Evolutionary conservation across 2,888 invertebrate genomes (phyloP), one percentile per base, ranked within the genome.

Genomic region (Netelia fuscicornis): DNA sequence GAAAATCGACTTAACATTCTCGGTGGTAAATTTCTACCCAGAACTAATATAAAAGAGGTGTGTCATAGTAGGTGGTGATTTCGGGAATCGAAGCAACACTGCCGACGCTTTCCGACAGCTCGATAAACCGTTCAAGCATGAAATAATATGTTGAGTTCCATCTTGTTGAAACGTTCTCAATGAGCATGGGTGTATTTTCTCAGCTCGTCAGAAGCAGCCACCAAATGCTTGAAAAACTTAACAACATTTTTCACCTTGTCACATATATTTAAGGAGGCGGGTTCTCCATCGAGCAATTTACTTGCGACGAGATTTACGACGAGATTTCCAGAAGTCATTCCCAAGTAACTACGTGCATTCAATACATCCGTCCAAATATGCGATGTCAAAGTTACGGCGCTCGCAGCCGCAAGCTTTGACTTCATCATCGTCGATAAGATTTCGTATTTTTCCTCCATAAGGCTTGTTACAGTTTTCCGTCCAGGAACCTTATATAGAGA

Each of bases 101-200:
- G 67, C 74, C 82, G 20, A 85, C 77, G 62, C 48, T 72, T 25
- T 62, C 74, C 30, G 67, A 44, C 6, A 81, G 65, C 54, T 25
- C 54, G n/a, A 62, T 67, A 74, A 84, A 86, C 60, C 88, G 75
- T 70, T 71, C 78, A 13, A 87, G 42, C 87, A 89, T 87, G 8
- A 79, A n/a, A n/a, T n/a, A n/a, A 64, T 76, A 88, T 3, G 84
- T 88, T 5, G 87, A 87, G 68, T 89, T 87, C 87, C 88, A 89
- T 30, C 88, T 85, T 11, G 86, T 87, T 11, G 71, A 71, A 42
- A 88, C 87, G 52, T 75, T 74, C 58, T 85, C 83, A 17, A 86
- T 84, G 9, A 86, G 56, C 23, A 80, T 58, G 20, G 67, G 56
- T 20, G 25, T 62, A 20, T 71, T 79, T 48, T 25, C 86, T 64